Base-by-base conservation (phyloP, 1,140 invertebrate species). In the Drosophila tsacasi region DNA sequence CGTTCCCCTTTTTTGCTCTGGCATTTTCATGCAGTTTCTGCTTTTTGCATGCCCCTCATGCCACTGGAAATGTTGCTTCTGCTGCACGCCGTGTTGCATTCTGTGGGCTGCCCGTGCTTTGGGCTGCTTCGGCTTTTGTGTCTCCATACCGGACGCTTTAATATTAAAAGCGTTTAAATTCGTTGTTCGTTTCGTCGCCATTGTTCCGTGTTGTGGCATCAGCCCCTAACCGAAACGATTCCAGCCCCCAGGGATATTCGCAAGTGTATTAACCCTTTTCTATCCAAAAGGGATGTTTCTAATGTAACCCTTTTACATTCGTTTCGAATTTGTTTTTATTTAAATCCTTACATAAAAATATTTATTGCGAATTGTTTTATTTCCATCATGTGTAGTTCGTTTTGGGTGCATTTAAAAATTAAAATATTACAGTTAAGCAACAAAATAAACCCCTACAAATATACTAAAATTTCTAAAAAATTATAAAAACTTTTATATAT, bases 121-220 rank as follows among this genome's bases (percentile, higher is more conserved):
- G 44, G 42, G 42, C 69, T 58, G 44, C 44, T 47, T 60, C 35
- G 42, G 27, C 55, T 44, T 81, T 75, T 76, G 58, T 81, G 69
- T 81, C 69, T 79, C 74, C 58, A 76, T 79, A 27, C 67, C 77
- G 76, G 67, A 58, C 54, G 85, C 84, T 89, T 89, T 90, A 89
- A 89, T 90, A 89, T 89, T 89, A 82, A 89, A 89, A 89, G 85
- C 79, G 85, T 82, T 89, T 89, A 89, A 81, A 76, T 85, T 73
- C 89, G 77, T 76, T 75, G 78, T 67, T 72, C 59, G 65, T 84
- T 89, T 83, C 77, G 84, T 78, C 81, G 85, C 77, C 73, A 81
- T 87, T 87, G 81, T 78, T 87, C 58, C 47, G 66, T 77, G 76
- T 69, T 63, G 74, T 75, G 55, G 40, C 44, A 23, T 37, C 27